These are phyloP conservation scores for Tinea trinotella DNA, from an alignment of 2,888 invertebrate genomes.

Conservation along the genomic window DNA sequence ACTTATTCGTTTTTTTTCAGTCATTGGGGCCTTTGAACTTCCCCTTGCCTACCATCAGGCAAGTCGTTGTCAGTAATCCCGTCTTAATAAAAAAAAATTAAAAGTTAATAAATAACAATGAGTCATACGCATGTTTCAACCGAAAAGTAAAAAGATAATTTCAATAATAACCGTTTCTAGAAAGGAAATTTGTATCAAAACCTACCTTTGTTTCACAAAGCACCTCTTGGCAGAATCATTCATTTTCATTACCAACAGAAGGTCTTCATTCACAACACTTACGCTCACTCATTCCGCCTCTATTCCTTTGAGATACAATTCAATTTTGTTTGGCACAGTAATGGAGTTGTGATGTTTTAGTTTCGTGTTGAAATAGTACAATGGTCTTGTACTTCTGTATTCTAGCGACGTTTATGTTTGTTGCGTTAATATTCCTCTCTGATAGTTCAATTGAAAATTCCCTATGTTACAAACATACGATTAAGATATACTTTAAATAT, in stretches of 20 bases:
- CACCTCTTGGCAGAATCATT: constrained; percentile 11
- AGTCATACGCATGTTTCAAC: background rate
- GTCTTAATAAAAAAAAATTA: background rate
- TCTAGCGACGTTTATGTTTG: constrained; percentile 43
- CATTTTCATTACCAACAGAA: background rate
- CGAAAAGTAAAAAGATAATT: constrained; percentile 13
- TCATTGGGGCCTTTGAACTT: too few relatives aligned
- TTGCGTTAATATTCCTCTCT: constrained; percentile 46
- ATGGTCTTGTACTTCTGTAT: constrained; percentile 43
- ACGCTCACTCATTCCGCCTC: background rate
- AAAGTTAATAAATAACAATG: background rate
- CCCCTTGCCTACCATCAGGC: too few relatives aligned
- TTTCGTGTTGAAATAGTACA: constrained; percentile 26
- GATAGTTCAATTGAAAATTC: background rate
- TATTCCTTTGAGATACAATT: background rate
- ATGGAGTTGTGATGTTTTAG: background rate
- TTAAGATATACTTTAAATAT: too few relatives aligned
- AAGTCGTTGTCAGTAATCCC: too few relatives aligned
- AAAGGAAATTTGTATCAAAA: constrained; percentile 24
- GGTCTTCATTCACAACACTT: background rate
- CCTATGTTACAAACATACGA: too few relatives aligned
- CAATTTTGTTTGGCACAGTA: background rate
- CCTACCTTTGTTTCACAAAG: constrained; percentile 19
- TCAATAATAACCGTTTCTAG: constrained; percentile 22
- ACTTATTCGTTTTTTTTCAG: too few relatives aligned